Base-by-base conservation (phyloP, 1,140 invertebrate genomes). In the Neelides sp. region DNA sequence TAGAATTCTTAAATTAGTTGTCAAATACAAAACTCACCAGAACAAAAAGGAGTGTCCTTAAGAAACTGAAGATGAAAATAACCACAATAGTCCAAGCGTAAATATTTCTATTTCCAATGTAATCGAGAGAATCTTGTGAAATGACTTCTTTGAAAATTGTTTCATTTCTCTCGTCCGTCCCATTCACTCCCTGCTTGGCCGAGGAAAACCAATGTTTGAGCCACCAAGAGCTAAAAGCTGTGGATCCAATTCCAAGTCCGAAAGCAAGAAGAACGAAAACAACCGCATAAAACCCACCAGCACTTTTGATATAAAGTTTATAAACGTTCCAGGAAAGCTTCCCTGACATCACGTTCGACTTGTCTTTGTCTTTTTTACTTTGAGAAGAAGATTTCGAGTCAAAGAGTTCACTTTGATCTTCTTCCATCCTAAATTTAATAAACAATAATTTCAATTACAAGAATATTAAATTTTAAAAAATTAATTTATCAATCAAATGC, bases 131-230 rank as follows among this genome's bases (percentile, higher is more conserved):
- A 37, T 75, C 69, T 5, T 63, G 27, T n/a, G 35, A 54, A 27
- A 60, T 60, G 13, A 51, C 23, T 54, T 59, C 52, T 19, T 30
- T 8, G 15, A 36, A 36, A 15, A 40, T 19, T 19, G 37, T 40
- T 40, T 40, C 10, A 40, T 40, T 40, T 8, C 7, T 46, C 26
- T 10, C 4, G 4, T 19, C 34, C 43, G n/a, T n/a, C n/a, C n/a
- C n/a, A n/a, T n/a, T n/a, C n/a, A n/a, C n/a, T n/a, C n/a, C n/a
- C n/a, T n/a, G n/a, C n/a, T n/a, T n/a, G n/a, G n/a, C n/a, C n/a
- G n/a, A n/a, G n/a, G n/a, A 15, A 23, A 83, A 68, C 81, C 81
- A 84, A 50, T 69, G 63, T 4, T 78, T 75, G 1, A 84, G 66
- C 78, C 79, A 83, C 72, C 78, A 79, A 44, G 73, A 75, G 50